Conservation (phyloP, 2,888 invertebrate species). For the Aphidius colemani region DNA sequence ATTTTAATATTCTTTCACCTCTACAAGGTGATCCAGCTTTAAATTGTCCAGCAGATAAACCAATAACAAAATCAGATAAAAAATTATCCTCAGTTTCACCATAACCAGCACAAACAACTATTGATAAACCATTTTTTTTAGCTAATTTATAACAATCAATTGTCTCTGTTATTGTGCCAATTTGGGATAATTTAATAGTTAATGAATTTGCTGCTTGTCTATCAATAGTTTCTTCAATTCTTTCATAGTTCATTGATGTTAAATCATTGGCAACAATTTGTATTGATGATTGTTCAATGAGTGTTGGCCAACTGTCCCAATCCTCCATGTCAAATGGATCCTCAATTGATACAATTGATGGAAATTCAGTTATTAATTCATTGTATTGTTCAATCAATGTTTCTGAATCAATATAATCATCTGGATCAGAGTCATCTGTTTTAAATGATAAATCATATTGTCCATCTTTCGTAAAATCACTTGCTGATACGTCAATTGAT, state of each 20-base stretch:
- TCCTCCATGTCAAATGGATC: conserved; percentile 55
- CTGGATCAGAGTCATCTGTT: conserved; percentile 50
- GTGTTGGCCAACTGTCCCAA: conserved; percentile 49
- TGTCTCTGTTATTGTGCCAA: conserved; percentile 51
- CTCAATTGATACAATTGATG: conserved; percentile 49
- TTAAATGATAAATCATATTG: conserved; percentile 52
- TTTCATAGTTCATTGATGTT: conserved; percentile 47
- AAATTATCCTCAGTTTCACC: conserved; percentile 55
- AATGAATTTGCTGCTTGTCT: conserved; percentile 47
- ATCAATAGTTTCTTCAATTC: conserved; percentile 50
- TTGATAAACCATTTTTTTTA: conserved; percentile 45
- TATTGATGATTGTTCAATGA: conserved; percentile 42
- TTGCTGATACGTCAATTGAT: conserved; percentile 48
- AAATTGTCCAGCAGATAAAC: conserved; percentile 48
- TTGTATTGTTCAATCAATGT: conserved; percentile 46
- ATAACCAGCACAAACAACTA: conserved; percentile 43
- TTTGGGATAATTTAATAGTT: conserved; percentile 46
- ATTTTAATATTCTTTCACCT: conserved; percentile 48
- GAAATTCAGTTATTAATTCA: conserved; percentile 44
- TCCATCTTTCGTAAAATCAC: conserved; percentile 49
- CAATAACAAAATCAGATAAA: conserved; percentile 50
- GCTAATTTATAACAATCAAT: conserved; percentile 49
- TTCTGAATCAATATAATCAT: conserved; percentile 47
- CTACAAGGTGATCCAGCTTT: conserved; percentile 53
- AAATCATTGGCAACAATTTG: conserved; percentile 51